phyloP scores from a whole-genome alignment of 1,140 invertebrate species.

The Lamellibrachia luymesi region DNA sequence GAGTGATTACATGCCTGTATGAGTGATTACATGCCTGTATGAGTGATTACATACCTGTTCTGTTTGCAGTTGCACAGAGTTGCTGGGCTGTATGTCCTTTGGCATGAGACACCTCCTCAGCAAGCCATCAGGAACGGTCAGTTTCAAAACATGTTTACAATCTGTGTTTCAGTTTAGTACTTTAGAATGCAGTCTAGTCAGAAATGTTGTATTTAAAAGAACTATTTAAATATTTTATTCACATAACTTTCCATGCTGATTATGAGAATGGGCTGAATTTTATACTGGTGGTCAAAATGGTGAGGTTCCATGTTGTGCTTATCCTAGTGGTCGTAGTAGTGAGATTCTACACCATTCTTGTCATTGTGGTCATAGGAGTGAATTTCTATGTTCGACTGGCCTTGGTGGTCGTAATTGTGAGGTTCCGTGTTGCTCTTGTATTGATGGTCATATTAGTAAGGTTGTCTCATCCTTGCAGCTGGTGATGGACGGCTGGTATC shows the following conservation, averaged over 20 bases:
- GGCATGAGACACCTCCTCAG: background rate
- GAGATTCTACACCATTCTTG: background rate
- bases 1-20: background rate
- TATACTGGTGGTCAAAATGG: too few species aligned
- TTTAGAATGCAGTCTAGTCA: background rate
- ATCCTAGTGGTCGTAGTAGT: background rate
- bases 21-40: background rate
- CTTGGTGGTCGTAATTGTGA: background rate
- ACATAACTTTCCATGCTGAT: background rate
- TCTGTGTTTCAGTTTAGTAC: background rate
- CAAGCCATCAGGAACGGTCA: background rate
- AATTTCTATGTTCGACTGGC: too few species aligned
- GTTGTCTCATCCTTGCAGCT: background rate
- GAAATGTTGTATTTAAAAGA: background rate
- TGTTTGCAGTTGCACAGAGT: background rate
- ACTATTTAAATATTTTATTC: background rate
- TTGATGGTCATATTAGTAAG: background rate
- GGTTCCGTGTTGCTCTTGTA: background rate
- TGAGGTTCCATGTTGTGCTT: too few species aligned
- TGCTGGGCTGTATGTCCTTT: background rate
- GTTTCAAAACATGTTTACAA: background rate
- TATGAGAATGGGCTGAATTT: background rate
- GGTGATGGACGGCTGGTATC: background rate
- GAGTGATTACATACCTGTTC: background rate
- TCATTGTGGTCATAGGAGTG: too few species aligned